Base-by-base conservation (phyloP, 2,888 invertebrate genomes). In the Habroteleia sp. region DNA sequence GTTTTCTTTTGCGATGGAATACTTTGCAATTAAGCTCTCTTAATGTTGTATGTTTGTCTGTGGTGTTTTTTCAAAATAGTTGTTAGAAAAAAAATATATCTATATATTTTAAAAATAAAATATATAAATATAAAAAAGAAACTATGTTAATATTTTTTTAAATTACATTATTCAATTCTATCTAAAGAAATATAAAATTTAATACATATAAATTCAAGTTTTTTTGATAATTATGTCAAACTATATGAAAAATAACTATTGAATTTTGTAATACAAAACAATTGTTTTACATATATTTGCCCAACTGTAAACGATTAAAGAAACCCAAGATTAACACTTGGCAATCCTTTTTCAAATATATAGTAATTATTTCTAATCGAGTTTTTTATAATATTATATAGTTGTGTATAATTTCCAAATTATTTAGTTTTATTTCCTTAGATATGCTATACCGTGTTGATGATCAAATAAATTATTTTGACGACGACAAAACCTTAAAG, bases 1-100 rank as follows among this genome's bases (percentile, higher is more conserved):
- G 79, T 82, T 79, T 82, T 82, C 75, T 82, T 78, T 77, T 82
- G 81, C 83, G 82, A 83, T 83, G 83, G 82, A 84, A 84, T 84
- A 83, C 81, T 79, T 80, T 83, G 81, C 80, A 68, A 35, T 80
- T 81, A 83, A 84, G 83, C 84, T 84, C 80, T 78, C 79, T 81
- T 80, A 78, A 77, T 74, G 63, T 50, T 48, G 25, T 37, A 73
- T 50, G 16, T 56, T 60, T 16, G 11, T 52, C 39, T 56, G 35
- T 65, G 44, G 66, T 65, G 65, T 41, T 65, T 54, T 25, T 41
- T 25, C n/a, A n/a, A n/a, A n/a, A n/a, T n/a, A n/a, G n/a, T n/a
- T 46, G 23, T 4, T 11, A 16, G 7, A 6, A 27, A 54, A 29
- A 27, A 27, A 27, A 27, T n/a, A n/a, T n/a, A n/a, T 20, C 20